These are phyloP conservation scores for Scalopus aquaticus DNA, from an alignment of 2,113 vertebrate species.

Conservation along the genomic window DNA sequence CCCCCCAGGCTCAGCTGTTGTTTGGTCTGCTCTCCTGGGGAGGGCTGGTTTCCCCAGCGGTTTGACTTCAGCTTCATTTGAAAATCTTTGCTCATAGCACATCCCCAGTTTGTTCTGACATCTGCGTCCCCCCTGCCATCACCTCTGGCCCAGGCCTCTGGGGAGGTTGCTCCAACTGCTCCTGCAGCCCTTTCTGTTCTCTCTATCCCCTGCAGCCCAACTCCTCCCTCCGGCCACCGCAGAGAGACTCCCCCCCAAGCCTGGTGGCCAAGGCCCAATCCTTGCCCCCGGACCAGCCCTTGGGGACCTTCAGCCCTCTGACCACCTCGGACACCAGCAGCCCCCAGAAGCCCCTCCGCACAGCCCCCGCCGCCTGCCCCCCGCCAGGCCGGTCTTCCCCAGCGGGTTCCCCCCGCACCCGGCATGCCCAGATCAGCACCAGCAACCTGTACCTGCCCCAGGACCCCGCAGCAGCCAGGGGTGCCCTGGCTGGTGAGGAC, in stretches of 20 bases:
- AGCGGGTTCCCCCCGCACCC: slow-evolving; percentile 92
- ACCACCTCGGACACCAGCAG: slow-evolving; percentile 78
- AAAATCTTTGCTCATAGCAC: neutral
- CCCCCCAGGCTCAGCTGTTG: neutral
- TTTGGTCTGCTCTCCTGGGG: neutral
- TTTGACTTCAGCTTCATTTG: neutral
- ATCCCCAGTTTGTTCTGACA: neutral
- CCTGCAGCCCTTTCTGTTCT: neutral
- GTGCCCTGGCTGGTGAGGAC: slow-evolving; percentile 85
- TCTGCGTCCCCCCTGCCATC: no score
- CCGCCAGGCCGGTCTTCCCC: slow-evolving; percentile 94
- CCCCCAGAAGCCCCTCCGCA: slow-evolving; percentile 80
- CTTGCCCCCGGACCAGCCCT: slow-evolving; percentile 83
- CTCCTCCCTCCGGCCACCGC: slow-evolving; percentile 79
- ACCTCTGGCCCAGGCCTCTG: no score
- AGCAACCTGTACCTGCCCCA: slow-evolving; percentile 92
- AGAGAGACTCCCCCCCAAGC: slow-evolving; percentile 78
- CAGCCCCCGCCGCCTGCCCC: slow-evolving; percentile 43
- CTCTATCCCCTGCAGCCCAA: slow-evolving; percentile 74
- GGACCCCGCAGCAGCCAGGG: slow-evolving; percentile 85
- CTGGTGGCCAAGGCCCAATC: slow-evolving; percentile 87
- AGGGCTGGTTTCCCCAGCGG: neutral
- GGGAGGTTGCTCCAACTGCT: neutral
- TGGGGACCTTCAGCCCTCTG: slow-evolving; percentile 77
- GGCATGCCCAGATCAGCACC: slow-evolving; percentile 92